phyloP scores from a whole-genome alignment of 2,888 invertebrate species.

The Ellobium chinense region DNA sequence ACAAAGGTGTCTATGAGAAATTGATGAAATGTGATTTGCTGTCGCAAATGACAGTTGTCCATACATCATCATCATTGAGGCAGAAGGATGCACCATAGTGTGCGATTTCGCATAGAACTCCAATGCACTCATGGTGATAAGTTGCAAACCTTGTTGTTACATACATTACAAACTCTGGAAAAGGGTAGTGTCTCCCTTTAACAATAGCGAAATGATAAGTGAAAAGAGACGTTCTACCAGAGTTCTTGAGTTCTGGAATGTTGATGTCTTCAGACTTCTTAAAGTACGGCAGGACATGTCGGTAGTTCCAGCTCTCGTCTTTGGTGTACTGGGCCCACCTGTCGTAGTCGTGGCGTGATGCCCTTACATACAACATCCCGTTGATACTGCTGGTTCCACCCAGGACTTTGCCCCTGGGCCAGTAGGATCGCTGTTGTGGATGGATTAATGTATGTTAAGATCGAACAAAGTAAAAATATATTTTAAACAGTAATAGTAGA shows the following conservation, averaged over 20 bases:
- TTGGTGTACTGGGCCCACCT: conserved; percentile 89
- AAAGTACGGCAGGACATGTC: conserved; percentile 84
- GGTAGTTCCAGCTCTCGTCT: conserved; percentile 92
- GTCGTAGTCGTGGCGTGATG: conserved; percentile 90
- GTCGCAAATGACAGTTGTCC: no score
- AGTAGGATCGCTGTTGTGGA: conserved; percentile 75
- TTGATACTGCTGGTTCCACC: conserved; percentile 93
- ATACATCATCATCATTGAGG: no score
- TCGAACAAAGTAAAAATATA: not conserved
- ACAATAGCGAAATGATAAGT: no score
- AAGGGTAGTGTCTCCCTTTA: no score
- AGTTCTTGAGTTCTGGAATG: conserved; percentile 14
- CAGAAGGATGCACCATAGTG: no score
- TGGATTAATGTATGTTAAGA: not conserved
- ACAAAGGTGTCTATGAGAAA: no score
- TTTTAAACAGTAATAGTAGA: not conserved
- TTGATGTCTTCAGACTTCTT: conserved; percentile 77
- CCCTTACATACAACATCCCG: conserved; percentile 94
- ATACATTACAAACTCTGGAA: no score
- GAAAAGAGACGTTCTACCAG: no score
- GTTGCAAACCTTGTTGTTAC: no score
- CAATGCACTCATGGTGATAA: no score
- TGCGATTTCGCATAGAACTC: no score
- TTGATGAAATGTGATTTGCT: no score
- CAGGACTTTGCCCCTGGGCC: conserved; percentile 94